phyloP scores from a whole-genome alignment of 1,140 invertebrate species.

The Philopotamus ludificatus region DNA sequence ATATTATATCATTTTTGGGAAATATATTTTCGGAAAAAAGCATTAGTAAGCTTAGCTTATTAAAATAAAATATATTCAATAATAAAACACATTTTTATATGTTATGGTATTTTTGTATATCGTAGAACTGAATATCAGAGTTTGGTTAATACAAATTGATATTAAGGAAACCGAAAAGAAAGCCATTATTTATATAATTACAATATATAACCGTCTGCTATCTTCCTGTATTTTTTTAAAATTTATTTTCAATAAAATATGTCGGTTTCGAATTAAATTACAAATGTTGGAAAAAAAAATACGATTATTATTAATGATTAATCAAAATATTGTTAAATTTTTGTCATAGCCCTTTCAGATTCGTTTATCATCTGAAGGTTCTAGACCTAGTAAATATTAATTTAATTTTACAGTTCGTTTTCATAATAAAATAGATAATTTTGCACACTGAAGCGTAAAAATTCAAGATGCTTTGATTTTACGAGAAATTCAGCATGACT shows the following conservation, averaged over 20 bases:
- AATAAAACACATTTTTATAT: too few relatives aligned
- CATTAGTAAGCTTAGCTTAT: too few relatives aligned
- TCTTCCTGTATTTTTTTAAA: background rate
- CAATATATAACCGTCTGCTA: background rate
- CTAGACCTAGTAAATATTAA: too few relatives aligned
- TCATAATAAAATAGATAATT: background rate
- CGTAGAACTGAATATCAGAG: too few relatives aligned
- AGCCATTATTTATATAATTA: background rate
- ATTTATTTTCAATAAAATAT: background rate
- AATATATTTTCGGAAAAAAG: too few relatives aligned
- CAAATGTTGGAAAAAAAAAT: background rate
- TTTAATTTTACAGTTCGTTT: too few relatives aligned
- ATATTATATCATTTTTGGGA: too few relatives aligned
- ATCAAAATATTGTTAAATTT: background rate
- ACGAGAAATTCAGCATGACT: too few relatives aligned
- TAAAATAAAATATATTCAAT: too few relatives aligned
- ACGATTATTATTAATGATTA: background rate
- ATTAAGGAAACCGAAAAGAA: too few relatives aligned
- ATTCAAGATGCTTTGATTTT: background rate
- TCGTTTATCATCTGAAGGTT: background rate
- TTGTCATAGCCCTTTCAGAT: background rate
- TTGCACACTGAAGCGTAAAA: background rate
- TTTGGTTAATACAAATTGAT: too few relatives aligned
- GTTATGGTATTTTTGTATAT: too few relatives aligned
- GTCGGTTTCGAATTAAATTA: background rate